Conservation (phyloP, 2,888 invertebrate genomes). For the Hydriomena furcata region DNA sequence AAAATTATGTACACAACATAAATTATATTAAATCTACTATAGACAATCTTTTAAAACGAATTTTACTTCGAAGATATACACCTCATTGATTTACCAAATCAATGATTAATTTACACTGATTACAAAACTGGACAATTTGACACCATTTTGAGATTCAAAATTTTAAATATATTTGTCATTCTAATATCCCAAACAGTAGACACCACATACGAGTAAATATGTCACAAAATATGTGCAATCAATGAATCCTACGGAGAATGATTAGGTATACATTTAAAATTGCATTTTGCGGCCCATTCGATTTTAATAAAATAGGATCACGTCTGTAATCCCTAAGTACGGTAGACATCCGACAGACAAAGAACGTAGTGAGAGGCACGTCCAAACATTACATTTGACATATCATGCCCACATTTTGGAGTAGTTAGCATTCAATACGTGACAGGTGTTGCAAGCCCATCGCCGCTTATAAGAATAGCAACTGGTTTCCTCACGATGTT, state of each 20-base stretch:
- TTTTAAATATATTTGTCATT: constrained; percentile 31
- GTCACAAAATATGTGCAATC: constrained; percentile 33
- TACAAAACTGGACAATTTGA: constrained; percentile 37
- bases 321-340: too few relatives aligned
- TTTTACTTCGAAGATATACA: constrained; percentile 4
- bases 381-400: too few relatives aligned
- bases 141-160: constrained; percentile 41
- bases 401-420: too few relatives aligned
- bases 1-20: constrained; percentile 36
- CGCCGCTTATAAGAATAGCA: too few relatives aligned
- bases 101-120: constrained; percentile 2
- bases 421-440: too few relatives aligned
- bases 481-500: too few relatives aligned
- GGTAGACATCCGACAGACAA: too few relatives aligned
- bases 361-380: too few relatives aligned
- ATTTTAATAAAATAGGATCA: too few relatives aligned
- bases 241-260: constrained; percentile 19
- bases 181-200: constrained; percentile 22
- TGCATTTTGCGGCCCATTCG: constrained; percentile 9
- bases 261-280: constrained; percentile 2
- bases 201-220: constrained; percentile 22
- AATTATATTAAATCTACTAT: constrained; percentile 33
- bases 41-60: constrained; percentile 30
- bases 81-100: not conserved
- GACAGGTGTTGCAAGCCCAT: too few relatives aligned